Evolutionary conservation across 1,140 invertebrate genomes (phyloP).

Genomic region (Macrobrachium rosenbergii): DNA sequence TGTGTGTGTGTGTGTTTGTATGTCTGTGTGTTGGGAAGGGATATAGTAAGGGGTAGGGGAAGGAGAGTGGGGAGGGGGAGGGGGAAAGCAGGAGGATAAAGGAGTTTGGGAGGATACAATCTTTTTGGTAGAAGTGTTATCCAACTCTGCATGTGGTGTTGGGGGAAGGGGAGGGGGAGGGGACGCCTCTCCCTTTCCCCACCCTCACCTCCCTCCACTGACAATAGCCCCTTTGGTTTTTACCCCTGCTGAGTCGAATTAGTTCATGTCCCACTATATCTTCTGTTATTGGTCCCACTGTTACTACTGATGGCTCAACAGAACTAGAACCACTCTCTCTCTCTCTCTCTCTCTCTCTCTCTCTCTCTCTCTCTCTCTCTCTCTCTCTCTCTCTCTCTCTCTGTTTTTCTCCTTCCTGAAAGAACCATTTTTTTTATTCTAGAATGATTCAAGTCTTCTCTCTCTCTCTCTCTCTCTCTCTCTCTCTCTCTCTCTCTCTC

Average conservation of each 20-base stretch:
- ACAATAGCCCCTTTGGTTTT: slow-evolving; percentile 10
- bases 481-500: slow-evolving; percentile 25
- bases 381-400: slow-evolving; percentile 5
- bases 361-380: slow-evolving; percentile 1
- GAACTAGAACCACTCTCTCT: not conserved
- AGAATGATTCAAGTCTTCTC: not conserved
- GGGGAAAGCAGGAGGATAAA: too few relatives aligned
- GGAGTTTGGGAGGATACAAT: too few relatives aligned
- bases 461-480: slow-evolving; percentile 28
- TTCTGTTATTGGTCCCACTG: slow-evolving; percentile 26
- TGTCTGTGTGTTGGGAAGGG: not conserved
- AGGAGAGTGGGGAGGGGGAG: too few relatives aligned
- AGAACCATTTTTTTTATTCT: not conserved
- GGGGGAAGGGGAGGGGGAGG: too few relatives aligned
- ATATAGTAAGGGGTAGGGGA: not conserved
- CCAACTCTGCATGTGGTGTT: slow-evolving; percentile 10
- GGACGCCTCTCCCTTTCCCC: not conserved
- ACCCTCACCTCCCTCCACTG: not conserved
- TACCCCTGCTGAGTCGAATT: slow-evolving; percentile 49
- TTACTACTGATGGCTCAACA: not conserved
- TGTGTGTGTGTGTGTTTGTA: slow-evolving; percentile 13
- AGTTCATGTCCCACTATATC: slow-evolving; percentile 42
- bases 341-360: slow-evolving; percentile 5
- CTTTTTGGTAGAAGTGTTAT: not conserved
- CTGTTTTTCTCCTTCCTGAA: not conserved